Conservation (phyloP, 2,113 vertebrate species). For the Rhinolophus sinicus region DNA sequence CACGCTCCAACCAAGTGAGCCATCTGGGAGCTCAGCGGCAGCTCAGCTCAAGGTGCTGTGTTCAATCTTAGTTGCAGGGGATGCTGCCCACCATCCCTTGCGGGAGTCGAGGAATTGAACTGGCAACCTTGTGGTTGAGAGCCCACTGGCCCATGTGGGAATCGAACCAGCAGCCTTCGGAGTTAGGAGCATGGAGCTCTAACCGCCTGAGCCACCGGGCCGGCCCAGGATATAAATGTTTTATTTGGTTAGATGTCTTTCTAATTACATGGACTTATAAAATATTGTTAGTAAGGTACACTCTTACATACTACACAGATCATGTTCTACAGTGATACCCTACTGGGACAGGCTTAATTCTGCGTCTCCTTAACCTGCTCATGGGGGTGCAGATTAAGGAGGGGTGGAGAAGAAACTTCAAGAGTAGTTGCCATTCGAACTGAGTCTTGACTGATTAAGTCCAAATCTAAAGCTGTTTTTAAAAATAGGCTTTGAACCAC, state of each 20-base stretch:
- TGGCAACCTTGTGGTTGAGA: too few species aligned
- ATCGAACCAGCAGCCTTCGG: too few species aligned
- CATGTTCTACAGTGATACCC: neutral
- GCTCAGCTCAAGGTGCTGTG: too few species aligned
- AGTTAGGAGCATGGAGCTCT: too few species aligned
- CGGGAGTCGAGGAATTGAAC: too few species aligned
- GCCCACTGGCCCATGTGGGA: too few species aligned
- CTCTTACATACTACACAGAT: neutral
- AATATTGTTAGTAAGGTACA: neutral
- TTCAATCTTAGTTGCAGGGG: too few species aligned
- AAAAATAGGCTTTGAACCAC: neutral
- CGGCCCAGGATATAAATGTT: neutral
- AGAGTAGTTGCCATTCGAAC: neutral
- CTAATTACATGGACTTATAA: neutral
- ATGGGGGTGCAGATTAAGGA: neutral
- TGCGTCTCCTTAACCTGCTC: neutral
- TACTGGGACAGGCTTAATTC: neutral
- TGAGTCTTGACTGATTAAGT: neutral
- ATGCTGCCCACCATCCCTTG: too few species aligned
- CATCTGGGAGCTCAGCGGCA: too few species aligned
- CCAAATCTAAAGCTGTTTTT: neutral
- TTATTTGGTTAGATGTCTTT: slow-evolving; percentile 26
- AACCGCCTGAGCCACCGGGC: too few species aligned
- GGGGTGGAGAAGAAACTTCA: neutral
- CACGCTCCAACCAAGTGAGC: too few species aligned